A percentile compares a stretch with the other conserved stretches of the same genome.
Evolutionary conservation across 1,140 invertebrate species (phyloP).

Genomic region (Amphibalanus amphitrite): DNA sequence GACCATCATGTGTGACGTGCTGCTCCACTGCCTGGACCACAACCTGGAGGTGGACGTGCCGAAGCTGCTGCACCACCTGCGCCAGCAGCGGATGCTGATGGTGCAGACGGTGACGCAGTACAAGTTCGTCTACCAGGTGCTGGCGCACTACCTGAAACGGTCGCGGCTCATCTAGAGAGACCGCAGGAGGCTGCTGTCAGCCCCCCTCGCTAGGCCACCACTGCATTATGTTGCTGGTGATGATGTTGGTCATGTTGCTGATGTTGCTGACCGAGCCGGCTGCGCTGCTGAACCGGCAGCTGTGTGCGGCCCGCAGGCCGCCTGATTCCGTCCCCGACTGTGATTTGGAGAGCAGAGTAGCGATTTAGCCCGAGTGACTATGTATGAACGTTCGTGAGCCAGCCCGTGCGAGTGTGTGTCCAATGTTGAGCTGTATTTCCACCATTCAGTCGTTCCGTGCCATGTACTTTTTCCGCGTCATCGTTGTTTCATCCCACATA

Average conservation of each 20-base stretch:
- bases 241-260: too few species aligned
- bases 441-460: neutral
- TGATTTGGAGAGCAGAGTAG: neutral
- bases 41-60: conserved; percentile 51
- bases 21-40: conserved; percentile 68
- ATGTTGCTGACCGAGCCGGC: too few species aligned
- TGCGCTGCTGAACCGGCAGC: too few species aligned
- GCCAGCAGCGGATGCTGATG: conserved; percentile 66
- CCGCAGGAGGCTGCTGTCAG: too few species aligned
- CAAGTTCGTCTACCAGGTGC: conserved; percentile 65
- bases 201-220: too few species aligned
- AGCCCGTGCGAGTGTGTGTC: neutral
- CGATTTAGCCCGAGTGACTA: neutral
- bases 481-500: neutral
- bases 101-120: conserved; percentile 76
- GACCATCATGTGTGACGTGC: conserved; percentile 55
- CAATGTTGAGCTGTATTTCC: neutral
- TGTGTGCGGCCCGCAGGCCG: too few species aligned
- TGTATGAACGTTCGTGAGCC: too few species aligned
- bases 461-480: neutral
- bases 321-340: neutral
- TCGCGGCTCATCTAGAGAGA: conserved; percentile 53
- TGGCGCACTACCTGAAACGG: conserved; percentile 67
- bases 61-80: conserved; percentile 48
- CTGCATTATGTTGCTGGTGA: too few species aligned